Percentiles rank a stretch among this genome's conserved stretches.
Conservation (phyloP, 2,888 invertebrate genomes). For the Hydroisotoma schaefferi region DNA sequence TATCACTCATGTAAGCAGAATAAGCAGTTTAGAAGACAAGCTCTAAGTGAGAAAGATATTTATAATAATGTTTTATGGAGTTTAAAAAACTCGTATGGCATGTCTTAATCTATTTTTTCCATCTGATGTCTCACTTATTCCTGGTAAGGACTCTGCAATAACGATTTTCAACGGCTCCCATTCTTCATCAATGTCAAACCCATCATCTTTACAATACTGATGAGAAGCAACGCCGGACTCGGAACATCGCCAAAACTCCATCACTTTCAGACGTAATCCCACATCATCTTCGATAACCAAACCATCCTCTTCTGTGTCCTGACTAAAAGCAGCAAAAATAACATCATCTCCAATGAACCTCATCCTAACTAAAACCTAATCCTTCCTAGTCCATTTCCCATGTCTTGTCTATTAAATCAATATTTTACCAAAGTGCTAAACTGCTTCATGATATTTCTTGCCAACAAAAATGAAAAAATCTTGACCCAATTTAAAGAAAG, state of each 20-base stretch:
- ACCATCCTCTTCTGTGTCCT: conserved; percentile 52
- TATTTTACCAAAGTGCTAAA: too few species aligned
- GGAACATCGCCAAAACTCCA: conserved; percentile 55
- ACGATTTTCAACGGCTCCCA: conserved; percentile 52
- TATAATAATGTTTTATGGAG: too few species aligned
- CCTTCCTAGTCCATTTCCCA: neutral
- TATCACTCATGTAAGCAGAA: too few species aligned
- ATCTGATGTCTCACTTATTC: conserved; percentile 44
- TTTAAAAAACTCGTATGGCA: too few species aligned
- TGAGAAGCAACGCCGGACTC: conserved; percentile 50
- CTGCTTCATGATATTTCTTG: too few species aligned
- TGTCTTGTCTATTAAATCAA: neutral
- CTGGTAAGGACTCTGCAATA: conserved; percentile 53
- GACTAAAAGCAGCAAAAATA: conserved; percentile 49
- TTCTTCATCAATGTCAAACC: too few species aligned
- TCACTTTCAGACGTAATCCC: conserved; percentile 53
- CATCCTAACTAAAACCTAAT: neutral
- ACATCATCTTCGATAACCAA: conserved; percentile 52
- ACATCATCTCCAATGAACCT: neutral
- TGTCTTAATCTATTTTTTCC: too few species aligned
- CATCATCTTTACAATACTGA: conserved; percentile 16
- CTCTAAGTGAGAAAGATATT: too few species aligned
- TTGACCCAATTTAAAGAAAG: too few species aligned
- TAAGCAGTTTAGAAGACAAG: too few species aligned
- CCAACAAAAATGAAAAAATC: too few species aligned